These are phyloP conservation scores for Lordiphosa fenestrarum DNA, from an alignment of 2,888 invertebrate species.

Conservation along the genomic window DNA sequence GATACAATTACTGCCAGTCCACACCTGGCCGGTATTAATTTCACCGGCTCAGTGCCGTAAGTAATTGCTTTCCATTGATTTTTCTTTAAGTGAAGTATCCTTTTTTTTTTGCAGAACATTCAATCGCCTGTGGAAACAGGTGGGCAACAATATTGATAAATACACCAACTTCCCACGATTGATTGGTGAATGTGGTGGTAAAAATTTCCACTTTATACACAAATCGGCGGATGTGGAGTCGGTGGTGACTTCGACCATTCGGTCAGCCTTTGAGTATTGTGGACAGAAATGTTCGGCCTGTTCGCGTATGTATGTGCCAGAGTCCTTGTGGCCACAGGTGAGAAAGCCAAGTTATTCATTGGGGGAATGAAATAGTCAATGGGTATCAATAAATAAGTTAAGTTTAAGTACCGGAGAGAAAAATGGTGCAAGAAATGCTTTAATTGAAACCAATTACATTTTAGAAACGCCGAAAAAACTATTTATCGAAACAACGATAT, in stretches of 20 bases:
- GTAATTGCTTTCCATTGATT: conserved; percentile 40
- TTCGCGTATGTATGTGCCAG: conserved; percentile 97
- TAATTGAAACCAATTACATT: no score
- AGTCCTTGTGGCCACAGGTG: conserved; percentile 90
- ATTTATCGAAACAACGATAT: no score
- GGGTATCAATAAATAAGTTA: no score
- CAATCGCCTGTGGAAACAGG: conserved; percentile 94
- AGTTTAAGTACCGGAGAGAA: no score
- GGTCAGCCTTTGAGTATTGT: conserved; percentile 96
- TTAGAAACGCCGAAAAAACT: no score
- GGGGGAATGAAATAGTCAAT: no score
- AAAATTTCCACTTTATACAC: conserved; percentile 99
- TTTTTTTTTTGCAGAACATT: conserved; percentile 85
- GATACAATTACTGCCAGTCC: conserved; percentile 92
- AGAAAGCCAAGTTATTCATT: conserved; percentile 6
- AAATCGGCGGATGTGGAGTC: conserved; percentile 91
- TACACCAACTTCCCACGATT: conserved; percentile 96
- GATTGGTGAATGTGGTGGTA: conserved; percentile 98
- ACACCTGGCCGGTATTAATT: conserved; percentile 95
- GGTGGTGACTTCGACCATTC: conserved; percentile 91
- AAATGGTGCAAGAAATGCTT: no score
- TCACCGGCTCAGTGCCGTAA: conserved; percentile 97
- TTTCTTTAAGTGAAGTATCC: conserved; percentile 13
- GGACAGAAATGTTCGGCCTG: conserved; percentile 99
- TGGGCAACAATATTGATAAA: conserved; percentile 91